Base-by-base conservation (phyloP, 2,888 invertebrate genomes). In the Parapristionchus giblindavisi region DNA sequence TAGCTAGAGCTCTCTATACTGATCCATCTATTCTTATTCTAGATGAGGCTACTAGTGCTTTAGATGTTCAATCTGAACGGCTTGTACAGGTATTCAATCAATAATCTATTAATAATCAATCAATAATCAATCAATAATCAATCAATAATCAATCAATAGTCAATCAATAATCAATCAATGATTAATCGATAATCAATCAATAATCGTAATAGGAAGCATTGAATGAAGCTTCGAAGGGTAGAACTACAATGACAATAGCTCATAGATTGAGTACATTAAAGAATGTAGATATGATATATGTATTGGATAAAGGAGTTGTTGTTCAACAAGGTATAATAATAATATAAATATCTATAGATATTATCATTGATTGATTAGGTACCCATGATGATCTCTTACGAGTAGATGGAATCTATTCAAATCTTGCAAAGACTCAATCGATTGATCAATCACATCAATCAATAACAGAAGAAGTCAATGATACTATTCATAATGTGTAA, bases 201-300 rank as follows among this genome's bases (percentile, higher is more conserved):
- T n/a, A n/a, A n/a, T n/a, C n/a, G n/a, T n/a, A n/a, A n/a, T n/a
- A 82, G 81, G 68, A 77, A 68, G 83, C 83, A n/a, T 77, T 83
- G 11, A 78, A 79, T 27, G 77, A 78, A 43, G 82, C 83, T 0
- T 77, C 80, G 17, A 63, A 77, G 14, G 82, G 81, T 5, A 61
- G 83, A 17, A 82, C 83, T n/a, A 82, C 83, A 0, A 78, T 83
- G 17, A 75, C 80, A 21, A 81, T 83, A 56, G 83, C 83, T 43
- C 83, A 83, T 75, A 73, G 83, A 34, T 70, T 86, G 58, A 83
- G 82, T 71, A 84, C 84, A 32, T 58, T 86, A 29, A 78, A 78
- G 48, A 76, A 81, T 27, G 81, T 76, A 4, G 52, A 81, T 43
- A 73, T 68, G 38, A 81, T 81, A 52, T 73, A 82, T n/a, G 79